These are phyloP conservation scores for Eupelmus urozonus DNA, from an alignment of 2,888 invertebrate genomes.

Conservation along the genomic window DNA sequence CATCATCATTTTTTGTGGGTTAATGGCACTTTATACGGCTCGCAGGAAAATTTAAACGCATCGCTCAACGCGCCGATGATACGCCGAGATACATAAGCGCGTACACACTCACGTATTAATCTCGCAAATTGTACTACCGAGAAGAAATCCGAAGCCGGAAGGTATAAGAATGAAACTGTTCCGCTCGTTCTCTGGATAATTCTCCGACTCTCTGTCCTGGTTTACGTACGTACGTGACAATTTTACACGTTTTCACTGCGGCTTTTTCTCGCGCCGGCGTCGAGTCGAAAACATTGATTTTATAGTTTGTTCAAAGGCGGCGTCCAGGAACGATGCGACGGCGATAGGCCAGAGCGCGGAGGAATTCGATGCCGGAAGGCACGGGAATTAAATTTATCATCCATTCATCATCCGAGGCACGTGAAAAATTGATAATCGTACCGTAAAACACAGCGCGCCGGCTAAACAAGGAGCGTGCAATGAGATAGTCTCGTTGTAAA, in stretches of 20 bases:
- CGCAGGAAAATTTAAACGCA: conserved; percentile 11
- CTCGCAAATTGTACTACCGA: conserved; percentile 52
- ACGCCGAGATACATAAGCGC: conserved; percentile 37
- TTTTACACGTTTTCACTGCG: too few relatives aligned
- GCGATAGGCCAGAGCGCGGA: too few relatives aligned
- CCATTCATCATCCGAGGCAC: conserved; percentile 30
- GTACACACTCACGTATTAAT: too few relatives aligned
- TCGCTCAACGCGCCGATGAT: conserved; percentile 17
- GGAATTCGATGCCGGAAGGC: conserved; percentile 27
- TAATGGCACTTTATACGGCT: conserved; percentile 14
- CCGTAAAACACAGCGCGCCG: conserved; percentile 21
- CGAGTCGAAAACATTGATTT: too few relatives aligned
- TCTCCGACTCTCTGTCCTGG: too few relatives aligned
- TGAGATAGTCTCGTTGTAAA: conserved; percentile 1
- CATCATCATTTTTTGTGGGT: neutral
- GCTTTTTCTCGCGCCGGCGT: too few relatives aligned
- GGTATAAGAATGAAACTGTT: conserved; percentile 9
- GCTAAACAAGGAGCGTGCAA: conserved; percentile 12
- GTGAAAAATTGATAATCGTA: conserved; percentile 16
- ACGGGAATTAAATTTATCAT: conserved; percentile 21
- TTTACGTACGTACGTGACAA: too few relatives aligned
- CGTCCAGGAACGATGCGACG: too few relatives aligned
- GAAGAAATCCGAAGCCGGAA: conserved; percentile 41
- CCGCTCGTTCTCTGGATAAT: neutral
- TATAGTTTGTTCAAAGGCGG: too few relatives aligned